These are phyloP conservation scores for Sesia apiformis DNA, from an alignment of 2,888 invertebrate genomes.

Conservation along the genomic window DNA sequence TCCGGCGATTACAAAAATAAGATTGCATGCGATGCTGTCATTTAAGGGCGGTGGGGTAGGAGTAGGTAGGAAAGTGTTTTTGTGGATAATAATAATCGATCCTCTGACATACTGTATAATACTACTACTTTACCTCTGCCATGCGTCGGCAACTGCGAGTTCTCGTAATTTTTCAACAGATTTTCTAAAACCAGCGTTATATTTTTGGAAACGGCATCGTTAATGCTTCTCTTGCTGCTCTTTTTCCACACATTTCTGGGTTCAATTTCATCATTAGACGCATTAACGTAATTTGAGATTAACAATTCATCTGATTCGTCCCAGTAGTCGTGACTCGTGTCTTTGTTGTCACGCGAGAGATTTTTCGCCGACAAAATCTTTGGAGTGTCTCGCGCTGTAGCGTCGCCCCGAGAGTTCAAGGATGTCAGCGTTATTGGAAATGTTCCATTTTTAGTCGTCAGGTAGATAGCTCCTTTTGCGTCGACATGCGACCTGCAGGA, in stretches of 20 bases:
- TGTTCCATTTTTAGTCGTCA: conserved; percentile 69
- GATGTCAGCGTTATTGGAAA: conserved; percentile 67
- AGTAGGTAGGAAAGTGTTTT: too few species aligned
- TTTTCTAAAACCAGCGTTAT: conserved; percentile 90
- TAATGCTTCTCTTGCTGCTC: conserved; percentile 68
- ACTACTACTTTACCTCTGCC: conserved; percentile 78
- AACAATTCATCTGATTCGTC: conserved; percentile 39
- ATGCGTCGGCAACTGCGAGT: conserved; percentile 91
- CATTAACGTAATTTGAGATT: conserved; percentile 49
- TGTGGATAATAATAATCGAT: too few species aligned
- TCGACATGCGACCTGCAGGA: conserved; percentile 20
- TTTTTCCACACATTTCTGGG: conserved; percentile 34
- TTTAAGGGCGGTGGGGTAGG: too few species aligned
- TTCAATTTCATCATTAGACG: conserved; percentile 37
- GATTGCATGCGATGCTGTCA: too few species aligned
- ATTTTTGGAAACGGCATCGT: conserved; percentile 86
- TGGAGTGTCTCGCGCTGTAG: conserved; percentile 40
- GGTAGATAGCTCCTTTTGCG: conserved; percentile 66
- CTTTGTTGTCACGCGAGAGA: conserved; percentile 30
- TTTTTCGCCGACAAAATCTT: conserved; percentile 53
- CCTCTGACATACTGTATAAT: too few species aligned
- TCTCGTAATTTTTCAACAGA: conserved; percentile 91
- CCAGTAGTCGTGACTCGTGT: conserved; percentile 38
- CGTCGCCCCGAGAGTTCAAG: conserved; percentile 40
- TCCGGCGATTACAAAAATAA: too few species aligned